These are phyloP conservation scores for Campylomormyrus tamandua DNA, from an alignment of 2,113 vertebrate genomes.

Conservation along the genomic window DNA sequence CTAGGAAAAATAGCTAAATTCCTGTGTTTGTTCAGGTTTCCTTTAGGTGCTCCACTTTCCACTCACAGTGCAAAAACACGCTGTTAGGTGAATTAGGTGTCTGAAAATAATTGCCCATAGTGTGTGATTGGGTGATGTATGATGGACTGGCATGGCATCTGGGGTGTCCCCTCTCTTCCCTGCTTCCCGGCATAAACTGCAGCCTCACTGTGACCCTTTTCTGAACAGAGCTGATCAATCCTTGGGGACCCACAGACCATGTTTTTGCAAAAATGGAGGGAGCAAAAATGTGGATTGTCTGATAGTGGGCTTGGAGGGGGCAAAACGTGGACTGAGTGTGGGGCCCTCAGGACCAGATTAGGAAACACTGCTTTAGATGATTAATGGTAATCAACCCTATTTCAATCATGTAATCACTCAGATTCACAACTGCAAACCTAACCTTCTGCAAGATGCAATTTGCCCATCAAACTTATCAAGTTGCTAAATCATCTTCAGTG, in stretches of 20 bases:
- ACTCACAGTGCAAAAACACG: background rate
- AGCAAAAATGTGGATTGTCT: too few relatives aligned
- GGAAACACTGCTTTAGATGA: background rate
- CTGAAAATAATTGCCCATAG: background rate
- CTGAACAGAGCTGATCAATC: background rate
- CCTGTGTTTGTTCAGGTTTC: background rate
- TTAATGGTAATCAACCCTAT: background rate
- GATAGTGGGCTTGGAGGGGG: too few relatives aligned
- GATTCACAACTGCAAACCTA: background rate
- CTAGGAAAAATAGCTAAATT: background rate
- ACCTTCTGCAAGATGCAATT: background rate
- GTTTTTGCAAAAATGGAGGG: background rate
- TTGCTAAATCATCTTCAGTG: background rate
- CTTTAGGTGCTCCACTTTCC: background rate
- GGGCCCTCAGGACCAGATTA: background rate
- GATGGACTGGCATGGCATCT: background rate
- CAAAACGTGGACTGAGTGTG: background rate
- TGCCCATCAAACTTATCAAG: background rate
- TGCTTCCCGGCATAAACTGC: background rate
- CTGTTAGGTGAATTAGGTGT: background rate
- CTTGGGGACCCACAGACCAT: background rate
- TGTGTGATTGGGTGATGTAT: background rate
- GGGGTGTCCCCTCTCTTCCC: background rate
- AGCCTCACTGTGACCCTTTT: background rate
- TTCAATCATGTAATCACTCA: background rate